Evolutionary conservation across 2,797 vertebrate genomes (phyloP).

Genomic region (Numenius phaeopus): DNA sequence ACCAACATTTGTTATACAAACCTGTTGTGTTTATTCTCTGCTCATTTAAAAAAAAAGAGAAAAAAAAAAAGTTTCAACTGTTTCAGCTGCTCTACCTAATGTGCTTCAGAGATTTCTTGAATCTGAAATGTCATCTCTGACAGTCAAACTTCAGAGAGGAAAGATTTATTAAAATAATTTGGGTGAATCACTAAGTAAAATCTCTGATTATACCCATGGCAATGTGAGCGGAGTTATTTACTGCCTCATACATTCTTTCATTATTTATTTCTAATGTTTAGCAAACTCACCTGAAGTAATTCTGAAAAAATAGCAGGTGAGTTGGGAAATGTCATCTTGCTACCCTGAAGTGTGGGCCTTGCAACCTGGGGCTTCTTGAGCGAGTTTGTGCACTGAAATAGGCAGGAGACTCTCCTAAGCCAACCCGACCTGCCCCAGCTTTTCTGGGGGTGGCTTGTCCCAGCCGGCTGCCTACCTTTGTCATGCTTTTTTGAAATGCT

Average conservation of each 20-base stretch:
- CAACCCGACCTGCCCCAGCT: neutral
- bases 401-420: neutral
- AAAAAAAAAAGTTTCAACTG: neutral
- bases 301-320: neutral
- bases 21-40: neutral
- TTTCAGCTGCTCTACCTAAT: neutral
- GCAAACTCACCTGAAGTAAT: neutral
- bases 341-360: fast-evolving
- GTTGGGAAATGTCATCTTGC: neutral
- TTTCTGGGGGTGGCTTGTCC: neutral
- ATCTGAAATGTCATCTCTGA: neutral
- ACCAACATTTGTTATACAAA: neutral
- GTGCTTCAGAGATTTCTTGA: neutral
- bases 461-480: neutral
- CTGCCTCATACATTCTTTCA: neutral
- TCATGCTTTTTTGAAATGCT: neutral
- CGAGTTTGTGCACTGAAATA: neutral
- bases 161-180: neutral
- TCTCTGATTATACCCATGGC: neutral
- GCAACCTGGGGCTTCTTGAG: neutral
- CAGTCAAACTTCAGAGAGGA: neutral
- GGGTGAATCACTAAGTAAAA: neutral
- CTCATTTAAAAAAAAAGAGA: neutral
- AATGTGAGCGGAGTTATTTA: neutral
- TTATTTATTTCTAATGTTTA: neutral